Evolutionary conservation across 2,797 vertebrate species (phyloP).

Genomic region (Sebastes baramenuke): DNA sequence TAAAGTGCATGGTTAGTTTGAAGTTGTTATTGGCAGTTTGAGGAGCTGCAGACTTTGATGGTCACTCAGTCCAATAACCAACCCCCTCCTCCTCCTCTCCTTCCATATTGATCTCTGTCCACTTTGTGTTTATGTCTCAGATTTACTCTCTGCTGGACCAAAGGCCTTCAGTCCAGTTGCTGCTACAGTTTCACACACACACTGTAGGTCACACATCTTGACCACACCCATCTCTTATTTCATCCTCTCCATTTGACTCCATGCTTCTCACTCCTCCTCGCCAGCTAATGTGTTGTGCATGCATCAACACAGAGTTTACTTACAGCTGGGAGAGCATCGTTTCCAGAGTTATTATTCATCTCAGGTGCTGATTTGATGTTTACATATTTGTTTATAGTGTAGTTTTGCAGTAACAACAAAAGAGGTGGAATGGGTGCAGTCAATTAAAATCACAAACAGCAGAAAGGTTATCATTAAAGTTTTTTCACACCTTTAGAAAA

Average conservation of each 20-base stretch:
- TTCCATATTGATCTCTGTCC: conserved; percentile 40
- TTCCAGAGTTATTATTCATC: conserved; percentile 3
- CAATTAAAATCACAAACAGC: conserved; percentile 16
- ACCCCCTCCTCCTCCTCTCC: neutral
- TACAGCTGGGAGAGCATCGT: conserved; percentile 19
- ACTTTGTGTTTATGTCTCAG: conserved; percentile 38
- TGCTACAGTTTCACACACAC: conserved; percentile 28
- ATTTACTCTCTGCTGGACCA: conserved; percentile 33
- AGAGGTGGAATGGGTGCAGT: neutral
- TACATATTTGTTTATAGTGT: conserved; percentile 9
- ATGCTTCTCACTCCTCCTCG: neutral
- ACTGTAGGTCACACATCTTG: conserved; percentile 29
- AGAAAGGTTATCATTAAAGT: neutral
- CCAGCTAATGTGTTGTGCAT: conserved; percentile 32
- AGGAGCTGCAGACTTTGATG: neutral
- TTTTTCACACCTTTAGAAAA: conserved; percentile 6
- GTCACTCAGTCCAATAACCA: neutral
- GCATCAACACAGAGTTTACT: conserved; percentile 13
- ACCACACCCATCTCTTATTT: conserved; percentile 74
- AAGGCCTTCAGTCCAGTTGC: conserved; percentile 48
- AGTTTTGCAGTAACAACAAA: neutral
- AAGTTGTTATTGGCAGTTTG: neutral
- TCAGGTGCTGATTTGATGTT: conserved; percentile 19
- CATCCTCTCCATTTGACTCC: conserved; percentile 45
- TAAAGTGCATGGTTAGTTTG: neutral